These are phyloP conservation scores for Drosophila macrothrix DNA, from an alignment of 2,888 invertebrate species.

Conservation along the genomic window DNA sequence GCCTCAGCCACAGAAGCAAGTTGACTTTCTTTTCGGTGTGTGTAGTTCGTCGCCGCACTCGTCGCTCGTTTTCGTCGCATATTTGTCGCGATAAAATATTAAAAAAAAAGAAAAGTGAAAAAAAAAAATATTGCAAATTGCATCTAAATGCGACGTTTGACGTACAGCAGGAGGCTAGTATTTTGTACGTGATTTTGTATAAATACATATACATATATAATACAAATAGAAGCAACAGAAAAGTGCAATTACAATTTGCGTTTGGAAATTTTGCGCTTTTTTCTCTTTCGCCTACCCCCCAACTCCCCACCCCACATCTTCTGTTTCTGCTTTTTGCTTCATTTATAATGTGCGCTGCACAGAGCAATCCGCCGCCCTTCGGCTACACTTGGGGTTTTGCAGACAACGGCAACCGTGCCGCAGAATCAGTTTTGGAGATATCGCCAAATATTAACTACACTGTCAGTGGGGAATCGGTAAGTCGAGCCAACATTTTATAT, in stretches of 20 bases:
- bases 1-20: slow-evolving; percentile 77
- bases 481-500: slow-evolving; percentile 57
- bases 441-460: slow-evolving; percentile 85
- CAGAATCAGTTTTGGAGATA: slow-evolving; percentile 85
- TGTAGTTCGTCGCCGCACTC: slow-evolving; percentile 74
- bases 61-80: slow-evolving; percentile 75
- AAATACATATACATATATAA: slow-evolving; percentile 75
- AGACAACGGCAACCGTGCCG: slow-evolving; percentile 83
- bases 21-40: slow-evolving; percentile 82
- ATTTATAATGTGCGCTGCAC: slow-evolving; percentile 85
- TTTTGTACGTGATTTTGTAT: slow-evolving; percentile 80
- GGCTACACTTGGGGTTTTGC: slow-evolving; percentile 85
- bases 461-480: slow-evolving; percentile 85
- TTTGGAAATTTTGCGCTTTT: slow-evolving; percentile 82
- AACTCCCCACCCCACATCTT: slow-evolving; percentile 24
- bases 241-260: slow-evolving; percentile 82
- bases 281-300: slow-evolving; percentile 76
- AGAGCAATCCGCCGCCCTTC: slow-evolving; percentile 85
- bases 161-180: slow-evolving; percentile 78
- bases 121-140: slow-evolving; percentile 62
- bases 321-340: slow-evolving; percentile 62
- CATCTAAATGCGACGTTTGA: slow-evolving; percentile 57
- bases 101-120: slow-evolving; percentile 22
- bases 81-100: slow-evolving; percentile 70
- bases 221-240: slow-evolving; percentile 76